Evolutionary conservation across 2,113 vertebrate genomes (phyloP), one percentile per base, ranked within the genome.

Genomic region (Mionectes macconnelli): DNA sequence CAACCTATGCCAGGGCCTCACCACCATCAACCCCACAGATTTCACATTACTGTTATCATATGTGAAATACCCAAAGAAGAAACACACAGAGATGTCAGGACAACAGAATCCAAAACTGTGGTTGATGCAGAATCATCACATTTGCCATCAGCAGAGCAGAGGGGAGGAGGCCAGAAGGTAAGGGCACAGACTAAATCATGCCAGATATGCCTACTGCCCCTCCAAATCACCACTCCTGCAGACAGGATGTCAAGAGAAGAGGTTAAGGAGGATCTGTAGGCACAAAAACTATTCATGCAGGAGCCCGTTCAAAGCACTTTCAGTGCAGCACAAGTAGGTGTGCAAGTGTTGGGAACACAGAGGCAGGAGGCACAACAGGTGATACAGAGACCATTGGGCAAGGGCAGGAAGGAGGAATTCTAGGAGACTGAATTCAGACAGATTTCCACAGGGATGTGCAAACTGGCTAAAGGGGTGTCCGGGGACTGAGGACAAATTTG

Each of bases 21-120:
- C 18, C 18, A 44, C 47, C 62, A 86, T 12, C 39, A 77, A 24
- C 40, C 28, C 39, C 45, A 30, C 1, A 13, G 14, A 84, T 33
- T 73, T 56, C 17, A 3, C 13, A 9, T 7, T 6, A 64, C 44
- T 17, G 4, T 39, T 30, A 56, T 9, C 45, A 2, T 3, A 9
- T 2, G 14, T 8, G 53, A 83, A 62, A 28, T 8, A 27, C 18
- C 28, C 49, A 21, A 33, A 75, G 64, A 45, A 77, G 47, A 31
- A 75, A 39, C 40, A 31, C 0, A 0, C 14, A 21, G 11, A 64
- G 66, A 12, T 2, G 1, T 39, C 76, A 69, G 0, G 4, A 31
- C 14, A 14, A 50, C 27, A 40, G 10, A 66, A 56, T 39, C 57
- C 85, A 70, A 49, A 24, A 52, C 2, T 7, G 3, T 6, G 40